Percentiles rank a stretch among this genome's conserved stretches.
These are phyloP conservation scores for Brenthis hecate DNA, from an alignment of 2,888 invertebrate species.

Conservation along the genomic window DNA sequence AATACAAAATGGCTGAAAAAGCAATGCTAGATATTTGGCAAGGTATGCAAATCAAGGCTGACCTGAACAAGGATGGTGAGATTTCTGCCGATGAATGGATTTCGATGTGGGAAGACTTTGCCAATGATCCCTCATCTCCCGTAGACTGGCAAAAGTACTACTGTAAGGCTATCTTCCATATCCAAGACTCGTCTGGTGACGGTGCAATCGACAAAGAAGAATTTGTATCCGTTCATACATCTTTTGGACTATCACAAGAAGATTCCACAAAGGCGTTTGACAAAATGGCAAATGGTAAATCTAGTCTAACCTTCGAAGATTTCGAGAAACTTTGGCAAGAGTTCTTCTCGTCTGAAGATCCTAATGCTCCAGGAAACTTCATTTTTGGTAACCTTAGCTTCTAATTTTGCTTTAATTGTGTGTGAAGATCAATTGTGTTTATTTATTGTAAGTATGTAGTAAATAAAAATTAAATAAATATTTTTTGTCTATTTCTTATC, in stretches of 20 bases:
- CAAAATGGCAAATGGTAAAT: slow-evolving; percentile 89
- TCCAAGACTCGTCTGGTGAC: slow-evolving; percentile 93
- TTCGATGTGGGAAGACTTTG: slow-evolving; percentile 91
- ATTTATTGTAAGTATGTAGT: slow-evolving; percentile 16
- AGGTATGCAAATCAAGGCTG: slow-evolving; percentile 89
- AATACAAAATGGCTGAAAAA: slow-evolving; percentile 88
- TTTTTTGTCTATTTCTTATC: slow-evolving; percentile 6
- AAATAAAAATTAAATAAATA: slow-evolving; percentile 7
- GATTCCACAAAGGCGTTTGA: slow-evolving; percentile 90
- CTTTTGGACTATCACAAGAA: slow-evolving; percentile 87
- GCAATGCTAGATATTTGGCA: slow-evolving; percentile 92
- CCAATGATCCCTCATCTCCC: slow-evolving; percentile 87
- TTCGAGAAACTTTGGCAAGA: slow-evolving; percentile 92
- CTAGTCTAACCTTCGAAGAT: slow-evolving; percentile 87
- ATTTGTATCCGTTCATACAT: slow-evolving; percentile 90
- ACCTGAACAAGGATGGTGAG: slow-evolving; percentile 91
- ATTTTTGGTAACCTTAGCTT: slow-evolving; percentile 91
- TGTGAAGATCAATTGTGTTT: slow-evolving; percentile 8
- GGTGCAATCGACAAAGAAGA: slow-evolving; percentile 89
- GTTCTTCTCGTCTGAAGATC: slow-evolving; percentile 91
- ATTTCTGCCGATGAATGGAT: slow-evolving; percentile 94
- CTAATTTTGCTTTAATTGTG: slow-evolving; percentile 61
- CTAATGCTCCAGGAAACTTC: slow-evolving; percentile 90
- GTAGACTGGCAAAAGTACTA: slow-evolving; percentile 92
- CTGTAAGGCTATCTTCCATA: slow-evolving; percentile 93